Conservation (phyloP, 2,797 vertebrate genomes). For the Bradypodion ventrale region DNA sequence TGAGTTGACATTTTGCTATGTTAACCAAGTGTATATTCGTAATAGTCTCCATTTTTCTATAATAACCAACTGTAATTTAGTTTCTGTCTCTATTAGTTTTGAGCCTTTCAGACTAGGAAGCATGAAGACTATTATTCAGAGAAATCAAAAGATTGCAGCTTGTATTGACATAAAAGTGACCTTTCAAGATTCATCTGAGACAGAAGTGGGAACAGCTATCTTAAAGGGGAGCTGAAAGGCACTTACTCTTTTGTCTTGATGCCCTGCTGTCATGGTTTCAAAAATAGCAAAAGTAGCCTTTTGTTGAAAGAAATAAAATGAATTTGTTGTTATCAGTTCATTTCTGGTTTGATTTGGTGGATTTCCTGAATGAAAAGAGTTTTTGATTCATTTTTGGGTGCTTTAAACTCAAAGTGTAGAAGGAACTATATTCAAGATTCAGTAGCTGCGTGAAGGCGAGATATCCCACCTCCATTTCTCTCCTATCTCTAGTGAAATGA, state of each 20-base stretch:
- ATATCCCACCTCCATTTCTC: no score
- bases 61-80: conserved; percentile 22
- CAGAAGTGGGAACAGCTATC: background rate
- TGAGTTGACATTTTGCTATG: conserved; percentile 26
- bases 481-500: background rate
- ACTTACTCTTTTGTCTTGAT: conserved; percentile 26
- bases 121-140: background rate
- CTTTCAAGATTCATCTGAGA: conserved; percentile 26
- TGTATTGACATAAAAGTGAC: background rate
- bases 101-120: background rate
- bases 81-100: background rate
- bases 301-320: background rate
- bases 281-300: background rate
- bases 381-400: background rate
- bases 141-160: conserved; percentile 11
- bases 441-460: background rate
- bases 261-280: background rate
- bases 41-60: conserved; percentile 27
- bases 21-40: conserved; percentile 12
- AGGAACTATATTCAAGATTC: background rate
- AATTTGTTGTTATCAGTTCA: conserved; percentile 2
- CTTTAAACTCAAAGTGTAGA: background rate
- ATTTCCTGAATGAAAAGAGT: background rate
- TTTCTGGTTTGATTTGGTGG: background rate
- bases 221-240: conserved; percentile 1